These are phyloP conservation scores for Lasioglossum villosulum DNA, from an alignment of 2,888 invertebrate species.

Conservation along the genomic window DNA sequence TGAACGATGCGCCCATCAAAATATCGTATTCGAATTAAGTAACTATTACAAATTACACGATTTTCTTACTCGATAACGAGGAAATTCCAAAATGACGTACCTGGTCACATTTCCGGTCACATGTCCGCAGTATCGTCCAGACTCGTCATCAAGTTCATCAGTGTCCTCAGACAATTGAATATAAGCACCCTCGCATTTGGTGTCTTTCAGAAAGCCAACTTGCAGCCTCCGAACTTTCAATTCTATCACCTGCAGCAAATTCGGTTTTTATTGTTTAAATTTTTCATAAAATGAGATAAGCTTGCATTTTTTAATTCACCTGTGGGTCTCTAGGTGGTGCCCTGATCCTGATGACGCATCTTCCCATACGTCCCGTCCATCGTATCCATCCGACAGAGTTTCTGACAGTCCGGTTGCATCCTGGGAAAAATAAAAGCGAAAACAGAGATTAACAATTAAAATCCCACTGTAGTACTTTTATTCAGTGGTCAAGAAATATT, in stretches of 20 bases:
- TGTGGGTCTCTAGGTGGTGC: conserved; percentile 77
- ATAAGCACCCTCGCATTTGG: conserved; percentile 78
- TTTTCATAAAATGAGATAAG: background rate
- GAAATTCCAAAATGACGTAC: conserved; percentile 51
- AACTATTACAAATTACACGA: background rate
- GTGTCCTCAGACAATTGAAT: conserved; percentile 75
- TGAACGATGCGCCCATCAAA: conserved; percentile 18
- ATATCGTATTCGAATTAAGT: background rate
- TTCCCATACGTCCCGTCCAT: conserved; percentile 81
- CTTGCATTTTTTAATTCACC: conserved; percentile 56
- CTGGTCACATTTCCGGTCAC: conserved; percentile 77
- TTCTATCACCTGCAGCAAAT: conserved; percentile 73
- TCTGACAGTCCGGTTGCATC: conserved; percentile 79
- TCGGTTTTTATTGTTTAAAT: background rate
- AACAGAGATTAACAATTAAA: background rate
- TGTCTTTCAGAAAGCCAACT: conserved; percentile 77
- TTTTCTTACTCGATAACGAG: background rate
- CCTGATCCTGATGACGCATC: conserved; percentile 76
- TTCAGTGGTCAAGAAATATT: background rate
- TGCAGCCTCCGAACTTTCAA: conserved; percentile 76
- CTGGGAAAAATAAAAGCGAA: conserved; percentile 53
- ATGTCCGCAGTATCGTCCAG: conserved; percentile 79
- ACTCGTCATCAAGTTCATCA: conserved; percentile 73
- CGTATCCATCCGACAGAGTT: conserved; percentile 80
- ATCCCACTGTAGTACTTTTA: background rate